These are phyloP conservation scores for Xenopus borealis DNA, from an alignment of 2,113 vertebrate genomes.

Conservation along the genomic window DNA sequence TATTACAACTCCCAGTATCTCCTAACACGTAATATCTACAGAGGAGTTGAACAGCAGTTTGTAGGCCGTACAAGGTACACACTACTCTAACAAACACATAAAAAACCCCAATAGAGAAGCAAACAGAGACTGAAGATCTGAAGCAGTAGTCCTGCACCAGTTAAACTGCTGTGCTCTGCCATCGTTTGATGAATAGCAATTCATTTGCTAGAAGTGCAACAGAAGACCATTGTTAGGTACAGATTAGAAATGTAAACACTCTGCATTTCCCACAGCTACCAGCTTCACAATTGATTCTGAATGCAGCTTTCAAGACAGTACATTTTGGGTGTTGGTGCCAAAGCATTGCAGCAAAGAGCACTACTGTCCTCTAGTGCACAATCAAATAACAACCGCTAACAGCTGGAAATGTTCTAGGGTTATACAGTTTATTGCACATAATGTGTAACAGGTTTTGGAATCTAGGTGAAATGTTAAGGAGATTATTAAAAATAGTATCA, in stretches of 20 bases:
- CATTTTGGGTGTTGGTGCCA: slow-evolving; percentile 28
- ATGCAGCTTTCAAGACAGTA: slow-evolving; percentile 46
- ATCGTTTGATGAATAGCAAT: slow-evolving; percentile 54
- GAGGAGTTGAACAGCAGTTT: no score
- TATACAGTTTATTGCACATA: neutral
- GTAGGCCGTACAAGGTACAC: no score
- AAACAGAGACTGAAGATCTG: no score
- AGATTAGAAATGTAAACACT: slow-evolving; percentile 64
- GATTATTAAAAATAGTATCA: no score
- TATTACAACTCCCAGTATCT: no score
- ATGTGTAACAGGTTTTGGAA: neutral
- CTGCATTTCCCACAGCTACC: slow-evolving; percentile 55
- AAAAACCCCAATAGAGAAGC: no score
- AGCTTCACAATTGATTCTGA: slow-evolving; percentile 55
- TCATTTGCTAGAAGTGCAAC: slow-evolving; percentile 53
- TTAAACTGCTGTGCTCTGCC: slow-evolving; percentile 49
- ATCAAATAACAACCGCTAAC: neutral
- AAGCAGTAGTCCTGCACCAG: slow-evolving; percentile 15
- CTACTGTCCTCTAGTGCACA: slow-evolving; percentile 67
- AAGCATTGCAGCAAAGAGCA: slow-evolving; percentile 48
- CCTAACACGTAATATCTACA: no score
- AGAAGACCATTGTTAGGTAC: slow-evolving; percentile 55
- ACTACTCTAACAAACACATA: no score
- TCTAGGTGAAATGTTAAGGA: no score
- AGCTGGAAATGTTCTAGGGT: neutral